Conservation (phyloP, 2,888 invertebrate species). For the Anthophora plumipes region DNA sequence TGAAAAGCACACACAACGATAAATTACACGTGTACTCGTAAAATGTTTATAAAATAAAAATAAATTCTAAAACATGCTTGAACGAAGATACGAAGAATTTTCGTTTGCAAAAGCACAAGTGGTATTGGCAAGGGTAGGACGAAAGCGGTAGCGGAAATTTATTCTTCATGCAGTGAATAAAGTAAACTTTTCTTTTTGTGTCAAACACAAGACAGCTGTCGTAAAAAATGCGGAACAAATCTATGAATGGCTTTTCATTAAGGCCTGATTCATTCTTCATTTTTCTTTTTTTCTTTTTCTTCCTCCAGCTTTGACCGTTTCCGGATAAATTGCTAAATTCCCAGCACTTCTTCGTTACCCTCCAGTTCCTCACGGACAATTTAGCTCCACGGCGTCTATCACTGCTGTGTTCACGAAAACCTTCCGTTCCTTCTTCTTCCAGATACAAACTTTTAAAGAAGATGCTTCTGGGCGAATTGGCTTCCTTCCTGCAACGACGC, state of each 20-base stretch:
- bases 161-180: slow-evolving; percentile 49
- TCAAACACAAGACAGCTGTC: slow-evolving; percentile 57
- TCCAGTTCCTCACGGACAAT: slow-evolving; percentile 77
- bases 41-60: too few relatives aligned
- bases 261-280: slow-evolving; percentile 76
- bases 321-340: slow-evolving; percentile 71
- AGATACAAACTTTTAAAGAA: slow-evolving; percentile 83
- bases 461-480: slow-evolving; percentile 80
- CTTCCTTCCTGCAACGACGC: slow-evolving; percentile 76
- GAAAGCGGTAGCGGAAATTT: slow-evolving; percentile 7
- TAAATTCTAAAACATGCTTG: too few relatives aligned
- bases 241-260: slow-evolving; percentile 80
- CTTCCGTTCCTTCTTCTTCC: slow-evolving; percentile 63
- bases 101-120: background rate
- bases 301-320: slow-evolving; percentile 49
- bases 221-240: slow-evolving; percentile 64
- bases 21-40: too few relatives aligned
- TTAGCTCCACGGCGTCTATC: slow-evolving; percentile 73
- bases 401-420: slow-evolving; percentile 64
- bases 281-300: slow-evolving; percentile 58
- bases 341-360: slow-evolving; percentile 67
- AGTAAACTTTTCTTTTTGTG: slow-evolving; percentile 61
- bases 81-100: too few relatives aligned
- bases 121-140: background rate
- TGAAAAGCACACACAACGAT: too few relatives aligned